phyloP scores from a whole-genome alignment of 2,797 vertebrate genomes.

The Arvicola amphibius region DNA sequence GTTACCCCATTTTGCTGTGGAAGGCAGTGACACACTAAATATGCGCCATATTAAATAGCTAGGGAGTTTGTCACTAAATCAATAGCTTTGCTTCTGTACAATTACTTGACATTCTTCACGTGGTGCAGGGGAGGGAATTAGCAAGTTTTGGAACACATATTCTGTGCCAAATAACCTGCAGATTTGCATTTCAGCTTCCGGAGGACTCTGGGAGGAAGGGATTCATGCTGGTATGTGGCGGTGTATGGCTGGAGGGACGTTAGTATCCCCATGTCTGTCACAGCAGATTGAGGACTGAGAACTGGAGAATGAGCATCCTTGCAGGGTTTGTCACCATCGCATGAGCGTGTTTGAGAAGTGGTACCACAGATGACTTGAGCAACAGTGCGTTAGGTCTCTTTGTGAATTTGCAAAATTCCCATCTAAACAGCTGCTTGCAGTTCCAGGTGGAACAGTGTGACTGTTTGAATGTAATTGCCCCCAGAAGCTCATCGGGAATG shows the following conservation, averaged over 20 bases:
- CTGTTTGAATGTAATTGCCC: not conserved
- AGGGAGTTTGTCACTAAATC: not conserved
- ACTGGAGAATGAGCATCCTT: not conserved
- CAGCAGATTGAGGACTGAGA: not conserved
- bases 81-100: not conserved
- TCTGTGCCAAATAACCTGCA: not conserved
- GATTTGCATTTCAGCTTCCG: not conserved
- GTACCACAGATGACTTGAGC: not conserved
- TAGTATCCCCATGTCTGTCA: not conserved
- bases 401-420: not conserved
- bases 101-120: not conserved
- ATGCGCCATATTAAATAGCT: not conserved
- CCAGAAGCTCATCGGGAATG: not conserved
- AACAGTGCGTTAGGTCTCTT: not conserved
- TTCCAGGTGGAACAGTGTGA: not conserved
- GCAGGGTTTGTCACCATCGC: not conserved
- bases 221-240: not conserved
- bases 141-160: not conserved
- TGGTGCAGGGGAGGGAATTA: not conserved
- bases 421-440: not conserved
- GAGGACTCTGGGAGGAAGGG: not conserved
- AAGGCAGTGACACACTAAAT: not conserved
- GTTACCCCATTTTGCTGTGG: not conserved
- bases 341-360: no score
- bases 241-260: not conserved